phyloP scores from a whole-genome alignment of 2,113 vertebrate species.

The Solea senegalensis region DNA sequence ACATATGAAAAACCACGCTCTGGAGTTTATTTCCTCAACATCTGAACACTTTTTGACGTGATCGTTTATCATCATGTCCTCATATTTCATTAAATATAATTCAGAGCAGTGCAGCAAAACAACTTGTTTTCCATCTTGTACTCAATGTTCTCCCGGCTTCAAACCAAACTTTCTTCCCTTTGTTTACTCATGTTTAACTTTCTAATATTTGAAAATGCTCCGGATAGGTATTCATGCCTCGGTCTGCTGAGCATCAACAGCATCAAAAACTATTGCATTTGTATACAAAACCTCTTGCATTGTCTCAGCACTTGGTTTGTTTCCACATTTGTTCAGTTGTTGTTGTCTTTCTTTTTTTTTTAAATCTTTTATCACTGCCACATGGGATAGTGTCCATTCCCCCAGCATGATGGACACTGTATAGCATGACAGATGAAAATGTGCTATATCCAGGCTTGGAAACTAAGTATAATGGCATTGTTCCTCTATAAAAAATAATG shows the following conservation, averaged over 20 bases:
- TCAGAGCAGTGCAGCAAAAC: background rate
- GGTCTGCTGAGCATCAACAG: conserved; percentile 64
- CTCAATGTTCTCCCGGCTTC: background rate
- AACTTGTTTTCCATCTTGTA: background rate
- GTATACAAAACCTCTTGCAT: conserved; percentile 68
- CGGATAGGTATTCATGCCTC: conserved; percentile 60
- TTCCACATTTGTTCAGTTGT: conserved; percentile 47
- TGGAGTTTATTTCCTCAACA: background rate
- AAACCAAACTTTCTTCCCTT: background rate
- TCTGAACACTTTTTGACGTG: background rate
- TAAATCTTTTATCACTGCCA: conserved; percentile 46
- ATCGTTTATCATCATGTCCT: background rate
- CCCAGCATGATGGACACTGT: conserved; percentile 77
- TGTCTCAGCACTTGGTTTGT: conserved; percentile 69
- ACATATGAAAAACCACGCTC: background rate
- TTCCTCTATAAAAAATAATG: background rate
- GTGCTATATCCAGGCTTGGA: conserved; percentile 70
- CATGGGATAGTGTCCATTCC: conserved; percentile 56
- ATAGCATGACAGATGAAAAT: conserved; percentile 75
- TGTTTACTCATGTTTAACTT: background rate
- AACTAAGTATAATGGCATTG: conserved; percentile 3
- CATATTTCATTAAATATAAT: background rate
- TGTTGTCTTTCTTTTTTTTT: background rate
- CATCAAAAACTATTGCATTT: conserved; percentile 67
- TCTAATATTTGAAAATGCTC: conserved; percentile 45